Evolutionary conservation across 2,113 vertebrate genomes (phyloP).

Genomic region (Etia nguti): DNA sequence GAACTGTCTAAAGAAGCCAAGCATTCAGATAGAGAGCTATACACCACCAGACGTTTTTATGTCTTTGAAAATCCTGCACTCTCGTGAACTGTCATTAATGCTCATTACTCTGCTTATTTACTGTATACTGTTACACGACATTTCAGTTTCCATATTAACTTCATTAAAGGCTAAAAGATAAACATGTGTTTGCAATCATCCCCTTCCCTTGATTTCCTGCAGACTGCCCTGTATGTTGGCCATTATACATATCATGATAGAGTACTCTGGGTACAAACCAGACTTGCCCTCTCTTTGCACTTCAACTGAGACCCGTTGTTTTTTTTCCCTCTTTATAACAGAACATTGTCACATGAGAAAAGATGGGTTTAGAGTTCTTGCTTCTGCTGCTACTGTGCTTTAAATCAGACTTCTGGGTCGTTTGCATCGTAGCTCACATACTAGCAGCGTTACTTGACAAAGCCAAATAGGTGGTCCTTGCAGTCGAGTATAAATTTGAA

Average conservation of each 20-base stretch:
- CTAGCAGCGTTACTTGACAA: not conserved
- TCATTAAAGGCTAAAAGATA: constrained; percentile 52
- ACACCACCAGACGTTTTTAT: not conserved
- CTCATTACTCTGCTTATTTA: constrained; percentile 15
- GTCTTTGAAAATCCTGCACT: not conserved
- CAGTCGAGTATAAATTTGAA: not conserved
- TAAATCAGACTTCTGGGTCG: not conserved
- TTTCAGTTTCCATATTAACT: constrained; percentile 47
- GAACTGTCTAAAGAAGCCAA: not conserved
- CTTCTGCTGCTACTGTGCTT: not conserved
- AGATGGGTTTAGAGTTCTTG: not conserved
- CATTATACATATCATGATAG: constrained; percentile 26
- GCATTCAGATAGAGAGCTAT: not conserved
- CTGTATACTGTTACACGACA: constrained; percentile 32
- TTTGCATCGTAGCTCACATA: not conserved
- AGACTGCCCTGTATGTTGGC: constrained; percentile 13
- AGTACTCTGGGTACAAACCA: not conserved
- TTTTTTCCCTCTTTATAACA: not conserved
- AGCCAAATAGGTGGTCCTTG: not conserved
- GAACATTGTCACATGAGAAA: not conserved
- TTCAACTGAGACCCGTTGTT: not conserved
- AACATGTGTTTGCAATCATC: constrained; percentile 63
- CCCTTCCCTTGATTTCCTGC: constrained; percentile 49
- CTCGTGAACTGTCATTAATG: not conserved
- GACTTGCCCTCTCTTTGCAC: not conserved